phyloP scores from a whole-genome alignment of 2,797 vertebrate genomes.

The Arctocebus calabarensis region DNA sequence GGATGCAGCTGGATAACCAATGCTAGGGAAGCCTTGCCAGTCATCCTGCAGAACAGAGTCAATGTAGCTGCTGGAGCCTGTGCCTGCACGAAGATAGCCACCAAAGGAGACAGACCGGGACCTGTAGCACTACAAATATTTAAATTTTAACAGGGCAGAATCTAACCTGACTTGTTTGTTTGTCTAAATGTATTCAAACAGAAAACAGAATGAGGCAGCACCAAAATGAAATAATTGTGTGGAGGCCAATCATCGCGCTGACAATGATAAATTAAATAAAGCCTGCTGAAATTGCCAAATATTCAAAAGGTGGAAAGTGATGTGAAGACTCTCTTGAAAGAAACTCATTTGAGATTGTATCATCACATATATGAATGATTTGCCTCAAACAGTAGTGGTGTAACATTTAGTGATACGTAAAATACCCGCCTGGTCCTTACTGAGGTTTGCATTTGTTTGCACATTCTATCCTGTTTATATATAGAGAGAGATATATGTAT shows the following conservation, averaged over 20 bases:
- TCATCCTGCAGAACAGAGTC: fast-evolving
- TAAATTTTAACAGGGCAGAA: background rate
- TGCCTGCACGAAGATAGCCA: background rate
- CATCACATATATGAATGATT: background rate
- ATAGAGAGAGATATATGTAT: too few relatives aligned
- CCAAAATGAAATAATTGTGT: fast-evolving
- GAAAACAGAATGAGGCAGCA: background rate
- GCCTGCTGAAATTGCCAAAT: background rate
- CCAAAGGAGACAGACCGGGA: fast-evolving
- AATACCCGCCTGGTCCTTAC: background rate
- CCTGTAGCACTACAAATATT: background rate
- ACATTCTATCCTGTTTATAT: background rate
- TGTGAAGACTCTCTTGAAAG: background rate
- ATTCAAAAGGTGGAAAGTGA: background rate
- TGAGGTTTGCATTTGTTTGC: too few relatives aligned
- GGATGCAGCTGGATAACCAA: background rate
- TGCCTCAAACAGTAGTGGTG: background rate
- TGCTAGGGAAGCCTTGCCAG: background rate
- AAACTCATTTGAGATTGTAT: too few relatives aligned
- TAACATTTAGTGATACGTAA: background rate
- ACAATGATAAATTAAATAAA: background rate
- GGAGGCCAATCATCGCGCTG: fast-evolving
- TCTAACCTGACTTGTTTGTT: background rate
- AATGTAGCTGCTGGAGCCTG: fast-evolving
- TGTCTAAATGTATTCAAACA: background rate